Evolutionary conservation across 2,888 invertebrate genomes (phyloP).

Genomic region (Ochropacha duplaris): DNA sequence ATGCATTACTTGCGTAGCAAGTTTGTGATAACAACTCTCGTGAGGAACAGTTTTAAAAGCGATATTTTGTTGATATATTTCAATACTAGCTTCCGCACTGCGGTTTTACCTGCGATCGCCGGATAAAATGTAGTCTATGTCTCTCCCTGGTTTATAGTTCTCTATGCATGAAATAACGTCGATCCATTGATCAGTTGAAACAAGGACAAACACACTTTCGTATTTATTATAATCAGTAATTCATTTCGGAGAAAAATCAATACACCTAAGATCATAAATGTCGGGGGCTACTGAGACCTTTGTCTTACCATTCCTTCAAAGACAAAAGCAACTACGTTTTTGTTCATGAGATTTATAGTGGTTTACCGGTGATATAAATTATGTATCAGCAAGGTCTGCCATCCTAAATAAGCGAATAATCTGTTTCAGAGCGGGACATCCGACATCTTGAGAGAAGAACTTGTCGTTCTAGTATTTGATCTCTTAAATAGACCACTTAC

Average conservation of each 20-base stretch:
- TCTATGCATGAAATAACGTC: too few species aligned
- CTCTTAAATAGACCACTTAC: neutral
- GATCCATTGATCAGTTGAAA: too few species aligned
- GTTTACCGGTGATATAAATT: neutral
- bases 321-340: neutral
- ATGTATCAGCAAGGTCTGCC: neutral
- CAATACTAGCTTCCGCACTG: too few species aligned
- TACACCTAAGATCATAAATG: too few species aligned
- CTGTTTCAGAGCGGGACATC: too few species aligned
- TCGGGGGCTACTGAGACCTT: neutral
- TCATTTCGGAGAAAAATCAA: too few species aligned
- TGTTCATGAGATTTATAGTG: neutral
- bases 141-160: too few species aligned
- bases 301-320: neutral
- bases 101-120: too few species aligned
- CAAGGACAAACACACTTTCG: too few species aligned
- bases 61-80: neutral
- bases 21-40: neutral
- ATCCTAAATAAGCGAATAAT: neutral
- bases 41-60: neutral
- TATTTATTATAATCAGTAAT: too few species aligned
- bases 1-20: neutral
- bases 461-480: neutral
- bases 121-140: too few species aligned
- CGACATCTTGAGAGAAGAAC: neutral